These are phyloP conservation scores for Tarsius wallacei DNA, from an alignment of 2,797 vertebrate species.

Conservation along the genomic window DNA sequence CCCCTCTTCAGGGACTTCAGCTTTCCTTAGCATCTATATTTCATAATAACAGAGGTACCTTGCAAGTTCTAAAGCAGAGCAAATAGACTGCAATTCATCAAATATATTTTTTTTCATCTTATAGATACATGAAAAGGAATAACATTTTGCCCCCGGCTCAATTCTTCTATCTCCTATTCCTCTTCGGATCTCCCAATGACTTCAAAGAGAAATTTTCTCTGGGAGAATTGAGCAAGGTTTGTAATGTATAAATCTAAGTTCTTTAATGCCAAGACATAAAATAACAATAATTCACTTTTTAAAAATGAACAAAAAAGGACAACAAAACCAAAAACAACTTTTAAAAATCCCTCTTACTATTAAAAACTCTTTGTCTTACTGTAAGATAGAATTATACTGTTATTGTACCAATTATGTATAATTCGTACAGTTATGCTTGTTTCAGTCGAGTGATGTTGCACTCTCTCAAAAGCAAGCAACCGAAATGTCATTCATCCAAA, in stretches of 20 bases:
- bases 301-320: background rate
- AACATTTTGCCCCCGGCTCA: constrained; percentile 75
- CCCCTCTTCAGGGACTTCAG: background rate
- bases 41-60: constrained; percentile 74
- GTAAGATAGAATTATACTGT: background rate
- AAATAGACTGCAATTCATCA: constrained; percentile 80
- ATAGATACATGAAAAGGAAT: constrained; percentile 83
- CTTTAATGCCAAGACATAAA: constrained; percentile 74
- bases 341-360: background rate
- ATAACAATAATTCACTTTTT: constrained; percentile 57
- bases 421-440: background rate
- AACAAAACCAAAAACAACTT: constrained; percentile 11
- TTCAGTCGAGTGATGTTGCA: background rate
- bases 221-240: constrained; percentile 70
- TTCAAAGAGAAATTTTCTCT: constrained; percentile 80
- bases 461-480: background rate
- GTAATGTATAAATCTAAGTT: constrained; percentile 64
- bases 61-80: constrained; percentile 75
- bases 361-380: background rate
- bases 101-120: constrained; percentile 82
- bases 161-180: constrained; percentile 75
- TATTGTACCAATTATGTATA: background rate
- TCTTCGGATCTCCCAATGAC: constrained; percentile 79
- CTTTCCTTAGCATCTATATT: constrained; percentile 76
- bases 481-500: background rate